These are phyloP conservation scores for Amphiduros pacificus DNA, from an alignment of 2,888 invertebrate genomes.

Conservation along the genomic window DNA sequence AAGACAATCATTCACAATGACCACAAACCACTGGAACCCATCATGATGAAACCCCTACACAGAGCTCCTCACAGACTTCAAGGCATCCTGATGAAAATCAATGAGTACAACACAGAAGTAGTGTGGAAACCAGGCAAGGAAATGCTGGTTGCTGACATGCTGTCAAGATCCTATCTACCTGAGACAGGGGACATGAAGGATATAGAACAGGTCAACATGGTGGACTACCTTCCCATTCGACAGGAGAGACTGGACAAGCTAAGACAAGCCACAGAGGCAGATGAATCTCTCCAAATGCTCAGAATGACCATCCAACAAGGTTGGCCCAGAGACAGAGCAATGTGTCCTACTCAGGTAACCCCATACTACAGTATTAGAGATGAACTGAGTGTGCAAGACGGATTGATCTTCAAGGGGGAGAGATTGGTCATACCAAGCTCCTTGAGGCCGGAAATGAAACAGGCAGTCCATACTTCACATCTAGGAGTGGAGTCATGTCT, in stretches of 20 bases:
- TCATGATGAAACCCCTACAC: slow-evolving; percentile 13
- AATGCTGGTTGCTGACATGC: slow-evolving; percentile 24
- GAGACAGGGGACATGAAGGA: too few species aligned
- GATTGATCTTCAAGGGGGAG: neutral
- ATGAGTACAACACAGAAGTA: slow-evolving; percentile 21
- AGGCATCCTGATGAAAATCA: slow-evolving; percentile 11
- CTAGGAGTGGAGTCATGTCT: neutral
- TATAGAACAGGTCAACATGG: too few species aligned
- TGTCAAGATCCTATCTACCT: slow-evolving; percentile 19
- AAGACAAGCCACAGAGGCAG: slow-evolving; percentile 1
- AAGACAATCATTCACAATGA: slow-evolving; percentile 32
- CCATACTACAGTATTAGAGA: neutral
- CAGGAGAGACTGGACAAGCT: too few species aligned
- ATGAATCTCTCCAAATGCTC: slow-evolving; percentile 11
- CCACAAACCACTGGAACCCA: slow-evolving; percentile 32
- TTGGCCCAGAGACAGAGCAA: neutral
- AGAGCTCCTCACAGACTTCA: slow-evolving; percentile 17
- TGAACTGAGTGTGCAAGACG: neutral
- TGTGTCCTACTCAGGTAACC: neutral
- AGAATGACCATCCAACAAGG: neutral
- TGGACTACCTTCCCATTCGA: too few species aligned
- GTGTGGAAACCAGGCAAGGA: slow-evolving; percentile 23
- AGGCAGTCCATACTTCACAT: neutral
- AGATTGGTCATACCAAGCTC: neutral
- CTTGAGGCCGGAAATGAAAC: neutral